These are phyloP conservation scores for Pteropus alecto DNA, from an alignment of 2,113 vertebrate genomes.

Conservation along the genomic window DNA sequence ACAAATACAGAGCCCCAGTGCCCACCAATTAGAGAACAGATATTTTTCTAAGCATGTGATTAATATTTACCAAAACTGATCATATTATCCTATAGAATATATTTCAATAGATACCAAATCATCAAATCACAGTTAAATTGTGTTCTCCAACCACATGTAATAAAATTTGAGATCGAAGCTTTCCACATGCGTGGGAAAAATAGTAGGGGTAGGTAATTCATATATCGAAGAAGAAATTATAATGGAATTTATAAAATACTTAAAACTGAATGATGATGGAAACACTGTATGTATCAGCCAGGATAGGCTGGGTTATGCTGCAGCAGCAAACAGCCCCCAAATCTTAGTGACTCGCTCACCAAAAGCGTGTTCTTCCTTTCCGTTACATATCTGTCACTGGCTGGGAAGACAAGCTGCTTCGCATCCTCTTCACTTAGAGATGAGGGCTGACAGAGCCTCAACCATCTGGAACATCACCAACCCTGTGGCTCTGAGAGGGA, in stretches of 20 bases:
- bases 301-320: not conserved
- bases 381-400: not conserved
- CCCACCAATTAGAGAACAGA: not conserved
- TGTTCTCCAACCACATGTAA: not conserved
- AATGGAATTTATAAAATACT: not conserved
- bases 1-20: not conserved
- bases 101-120: too few relatives aligned
- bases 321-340: not conserved
- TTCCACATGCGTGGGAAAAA: not conserved
- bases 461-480: not conserved
- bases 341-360: not conserved
- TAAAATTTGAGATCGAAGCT: not conserved
- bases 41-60: not conserved
- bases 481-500: not conserved
- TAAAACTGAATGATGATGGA: not conserved
- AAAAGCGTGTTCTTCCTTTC: not conserved
- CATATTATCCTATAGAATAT: not conserved
- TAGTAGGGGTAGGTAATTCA: not conserved
- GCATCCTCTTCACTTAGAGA: not conserved
- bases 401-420: not conserved
- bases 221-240: not conserved
- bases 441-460: not conserved
- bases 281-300: not conserved
- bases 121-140: not conserved
- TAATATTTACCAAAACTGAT: not conserved